A percentile compares a stretch with the other conserved stretches of the same genome.
phyloP scores from a whole-genome alignment of 2,888 invertebrate genomes.

The Synergus gifuensis region DNA sequence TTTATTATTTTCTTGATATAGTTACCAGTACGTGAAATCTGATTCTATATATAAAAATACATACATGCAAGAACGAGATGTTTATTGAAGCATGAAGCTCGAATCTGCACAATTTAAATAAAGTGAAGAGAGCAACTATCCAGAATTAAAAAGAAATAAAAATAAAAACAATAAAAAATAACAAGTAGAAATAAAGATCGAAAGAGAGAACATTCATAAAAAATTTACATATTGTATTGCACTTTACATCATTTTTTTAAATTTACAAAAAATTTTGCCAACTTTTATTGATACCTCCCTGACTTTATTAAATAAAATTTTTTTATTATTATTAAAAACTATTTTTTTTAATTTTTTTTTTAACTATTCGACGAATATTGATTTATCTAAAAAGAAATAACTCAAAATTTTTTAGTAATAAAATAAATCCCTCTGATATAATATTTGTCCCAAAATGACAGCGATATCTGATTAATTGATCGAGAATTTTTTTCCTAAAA shows the following conservation, averaged over 20 bases:
- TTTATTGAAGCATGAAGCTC: conserved; percentile 33
- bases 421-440: not conserved
- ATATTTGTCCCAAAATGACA: not conserved
- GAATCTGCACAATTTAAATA: conserved; percentile 10
- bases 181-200: not conserved
- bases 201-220: not conserved
- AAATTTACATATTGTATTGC: not conserved
- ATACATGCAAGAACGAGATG: conserved; percentile 27
- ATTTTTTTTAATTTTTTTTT: too few relatives aligned
- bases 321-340: not conserved
- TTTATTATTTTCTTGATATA: not conserved
- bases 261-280: not conserved
- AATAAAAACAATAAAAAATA: not conserved
- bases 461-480: not conserved
- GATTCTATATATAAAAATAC: conserved; percentile 21
- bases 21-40: conserved; percentile 10
- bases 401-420: not conserved
- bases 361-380: too few relatives aligned
- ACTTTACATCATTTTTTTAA: not conserved
- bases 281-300: not conserved
- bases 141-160: not conserved
- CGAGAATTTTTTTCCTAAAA: not conserved
- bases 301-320: not conserved
- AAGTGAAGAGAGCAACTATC: not conserved
- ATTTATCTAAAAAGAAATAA: too few relatives aligned